A percentile compares a stretch with the other conserved stretches of the same genome.
These are phyloP conservation scores for Chrysoperla carnea DNA, from an alignment of 1,140 invertebrate species.

Conservation along the genomic window DNA sequence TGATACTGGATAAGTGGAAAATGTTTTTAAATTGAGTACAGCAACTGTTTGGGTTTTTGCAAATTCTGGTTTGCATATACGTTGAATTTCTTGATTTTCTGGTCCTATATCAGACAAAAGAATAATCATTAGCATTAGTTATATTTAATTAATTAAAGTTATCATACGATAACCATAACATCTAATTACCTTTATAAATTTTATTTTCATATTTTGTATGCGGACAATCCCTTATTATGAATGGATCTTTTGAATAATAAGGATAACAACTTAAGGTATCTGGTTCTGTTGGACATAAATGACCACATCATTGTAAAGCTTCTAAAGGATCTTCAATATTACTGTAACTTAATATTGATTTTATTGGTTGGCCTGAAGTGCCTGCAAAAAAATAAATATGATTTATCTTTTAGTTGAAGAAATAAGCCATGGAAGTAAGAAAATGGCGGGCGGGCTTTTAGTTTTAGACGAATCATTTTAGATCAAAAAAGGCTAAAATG, in stretches of 20 bases:
- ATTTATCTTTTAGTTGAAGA: no score
- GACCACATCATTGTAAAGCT: constrained; percentile 57
- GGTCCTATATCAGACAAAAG: constrained; percentile 29
- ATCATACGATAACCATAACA: no score
- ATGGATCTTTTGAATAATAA: constrained; percentile 69
- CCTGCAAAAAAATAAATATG: constrained; percentile 44
- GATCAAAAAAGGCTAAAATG: no score
- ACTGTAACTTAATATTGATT: constrained; percentile 54
- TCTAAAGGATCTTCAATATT: constrained; percentile 50
- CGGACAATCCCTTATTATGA: constrained; percentile 70
- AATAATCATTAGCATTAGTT: background rate
- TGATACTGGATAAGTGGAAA: constrained; percentile 40
- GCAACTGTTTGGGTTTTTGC: constrained; percentile 38
- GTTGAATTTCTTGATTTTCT: constrained; percentile 34
- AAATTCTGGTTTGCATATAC: constrained; percentile 52
- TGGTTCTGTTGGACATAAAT: constrained; percentile 78
- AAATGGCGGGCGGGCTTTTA: no score
- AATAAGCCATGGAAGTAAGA: no score
- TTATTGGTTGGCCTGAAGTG: constrained; percentile 69
- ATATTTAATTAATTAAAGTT: no score
- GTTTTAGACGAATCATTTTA: no score
- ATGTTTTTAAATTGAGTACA: constrained; percentile 42
- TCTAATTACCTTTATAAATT: constrained; percentile 39
- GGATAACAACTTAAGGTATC: constrained; percentile 84
- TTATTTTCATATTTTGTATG: constrained; percentile 61